Percentiles rank a stretch among this genome's conserved stretches.
These are phyloP conservation scores for Drosophila longiperda DNA, from an alignment of 2,888 invertebrate genomes.

Conservation along the genomic window DNA sequence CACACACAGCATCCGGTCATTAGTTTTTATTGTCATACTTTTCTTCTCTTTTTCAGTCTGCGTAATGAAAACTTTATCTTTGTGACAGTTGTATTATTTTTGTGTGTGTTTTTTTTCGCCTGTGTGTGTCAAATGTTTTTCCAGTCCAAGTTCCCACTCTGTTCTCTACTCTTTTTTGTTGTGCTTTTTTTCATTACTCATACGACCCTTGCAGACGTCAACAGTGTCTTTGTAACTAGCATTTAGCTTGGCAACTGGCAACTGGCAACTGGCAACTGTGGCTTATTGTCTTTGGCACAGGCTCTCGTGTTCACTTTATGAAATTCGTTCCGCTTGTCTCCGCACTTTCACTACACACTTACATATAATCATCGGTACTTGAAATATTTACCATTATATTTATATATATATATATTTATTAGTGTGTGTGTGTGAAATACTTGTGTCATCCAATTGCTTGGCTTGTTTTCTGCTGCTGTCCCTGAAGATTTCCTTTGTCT, in stretches of 20 bases:
- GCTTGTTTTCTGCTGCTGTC: conserved; percentile 46
- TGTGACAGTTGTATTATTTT: conserved; percentile 58
- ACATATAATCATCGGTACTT: conserved; percentile 5
- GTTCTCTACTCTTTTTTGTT: neutral
- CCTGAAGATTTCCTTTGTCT: conserved; percentile 25
- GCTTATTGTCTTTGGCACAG: conserved; percentile 38
- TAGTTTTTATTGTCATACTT: conserved; percentile 45
- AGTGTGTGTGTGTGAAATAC: conserved; percentile 3
- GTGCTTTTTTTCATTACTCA: conserved; percentile 69
- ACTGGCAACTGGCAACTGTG: conserved; percentile 16
- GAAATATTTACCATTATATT: conserved; percentile 12
- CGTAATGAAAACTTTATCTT: conserved; percentile 79
- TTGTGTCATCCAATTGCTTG: conserved; percentile 48
- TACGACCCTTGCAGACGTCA: conserved; percentile 47
- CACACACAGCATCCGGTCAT: conserved; percentile 56
- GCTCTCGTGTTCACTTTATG: conserved; percentile 20
- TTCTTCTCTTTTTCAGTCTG: conserved; percentile 35
- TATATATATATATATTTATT: neutral
- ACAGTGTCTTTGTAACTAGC: conserved; percentile 29
- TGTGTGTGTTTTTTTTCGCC: neutral
- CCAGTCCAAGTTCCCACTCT: neutral
- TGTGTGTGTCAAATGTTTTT: conserved; percentile 35
- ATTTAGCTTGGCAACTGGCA: conserved; percentile 59
- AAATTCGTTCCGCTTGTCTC: conserved; percentile 36
- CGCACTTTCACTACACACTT: conserved; percentile 63